Base-by-base conservation (phyloP, 1,140 invertebrate species). In the Hycleus phaleratus region DNA sequence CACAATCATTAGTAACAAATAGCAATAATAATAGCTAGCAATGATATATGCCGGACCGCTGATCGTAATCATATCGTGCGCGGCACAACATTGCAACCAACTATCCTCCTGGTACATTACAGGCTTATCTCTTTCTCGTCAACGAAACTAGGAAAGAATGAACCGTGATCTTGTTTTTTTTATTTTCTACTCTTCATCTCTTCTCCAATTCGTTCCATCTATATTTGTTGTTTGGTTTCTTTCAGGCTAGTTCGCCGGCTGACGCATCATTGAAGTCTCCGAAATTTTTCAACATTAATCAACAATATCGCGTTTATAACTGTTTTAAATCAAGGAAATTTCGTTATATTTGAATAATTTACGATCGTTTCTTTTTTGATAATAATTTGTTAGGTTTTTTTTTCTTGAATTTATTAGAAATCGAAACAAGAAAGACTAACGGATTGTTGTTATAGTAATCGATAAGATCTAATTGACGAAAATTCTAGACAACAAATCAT, bases 1-100 rank as follows among this genome's bases (percentile, higher is more conserved):
- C 68, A 72, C 69, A 71, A 71, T 72, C 70, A 72, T 72, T 72
- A 71, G 69, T 72, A 72, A 72, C 69, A 72, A 71, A 72, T 72
- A 72, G 70, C 69, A 72, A 72, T 70, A 72, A 72, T 72, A 72
- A 72, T 70, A 68, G 65, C 60, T 56, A 59, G 18, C 65, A 70
- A 70, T 72, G 70, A 72, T 72, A 72, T 72, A 72, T 72, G 70
- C 63, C 66, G 67, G 63, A 53, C 56, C 60, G 56, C 50, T 49
- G 67, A 69, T 69, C 60, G 61, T 68, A 68, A 69, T 69, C 66
- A 59, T 63, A 66, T 68, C 65, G 64, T 64, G 66, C 58, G 25
- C 46, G 12, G 24, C 12, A n/a, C 38, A 25, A 32, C 32, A 32
- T 32, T 32, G 32, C 44, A 47, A 52, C 45, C 12, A 49, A 11